A percentile compares a stretch with the other conserved stretches of the same genome.
These are phyloP conservation scores for Eupeodes luniger DNA, from an alignment of 2,888 invertebrate species.

Conservation along the genomic window DNA sequence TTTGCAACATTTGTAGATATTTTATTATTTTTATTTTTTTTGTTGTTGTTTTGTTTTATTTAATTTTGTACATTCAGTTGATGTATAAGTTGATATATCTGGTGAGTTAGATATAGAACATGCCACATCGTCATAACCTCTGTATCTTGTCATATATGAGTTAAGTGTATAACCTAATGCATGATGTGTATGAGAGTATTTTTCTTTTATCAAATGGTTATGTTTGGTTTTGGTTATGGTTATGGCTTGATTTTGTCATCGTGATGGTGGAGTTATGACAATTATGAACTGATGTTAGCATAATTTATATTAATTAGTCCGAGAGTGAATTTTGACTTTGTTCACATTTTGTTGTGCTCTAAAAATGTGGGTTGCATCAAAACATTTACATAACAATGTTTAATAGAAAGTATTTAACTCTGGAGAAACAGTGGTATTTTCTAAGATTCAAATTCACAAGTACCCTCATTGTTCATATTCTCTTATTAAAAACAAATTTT, in stretches of 20 bases:
- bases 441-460: no score
- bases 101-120: neutral
- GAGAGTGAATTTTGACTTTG: slow-evolving; percentile 21
- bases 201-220: slow-evolving; percentile 20
- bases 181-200: neutral
- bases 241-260: neutral
- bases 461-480: no score
- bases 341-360: neutral
- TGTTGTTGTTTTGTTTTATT: neutral
- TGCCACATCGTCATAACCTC: slow-evolving; percentile 17
- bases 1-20: slow-evolving; percentile 56
- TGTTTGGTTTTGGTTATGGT: neutral
- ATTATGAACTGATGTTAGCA: neutral
- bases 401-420: neutral
- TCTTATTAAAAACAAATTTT: no score
- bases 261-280: slow-evolving; percentile 12
- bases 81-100: no score
- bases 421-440: no score
- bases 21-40: slow-evolving; percentile 16
- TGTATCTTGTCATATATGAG: neutral
- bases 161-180: no score
- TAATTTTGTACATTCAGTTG: neutral
- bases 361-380: neutral
- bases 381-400: neutral
- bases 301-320: slow-evolving; percentile 9